Conservation (phyloP, 1,140 invertebrate genomes). For the Gonioctena quinquepunctata region DNA sequence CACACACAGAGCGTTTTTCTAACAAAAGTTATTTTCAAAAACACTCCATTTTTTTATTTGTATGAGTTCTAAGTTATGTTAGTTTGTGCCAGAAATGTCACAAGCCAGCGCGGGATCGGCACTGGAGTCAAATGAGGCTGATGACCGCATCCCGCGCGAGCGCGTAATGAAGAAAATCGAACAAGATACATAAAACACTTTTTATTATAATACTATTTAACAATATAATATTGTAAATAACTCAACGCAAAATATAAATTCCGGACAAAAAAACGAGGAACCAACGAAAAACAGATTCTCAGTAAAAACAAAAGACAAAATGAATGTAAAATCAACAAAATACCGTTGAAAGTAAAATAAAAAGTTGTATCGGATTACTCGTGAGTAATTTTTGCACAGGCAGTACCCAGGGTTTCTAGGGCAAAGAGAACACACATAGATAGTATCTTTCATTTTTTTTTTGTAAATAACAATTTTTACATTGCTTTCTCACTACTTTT, state of each 20-base stretch:
- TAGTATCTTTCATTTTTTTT: not conserved
- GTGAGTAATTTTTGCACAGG: too few species aligned
- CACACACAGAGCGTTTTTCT: too few species aligned
- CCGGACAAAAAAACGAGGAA: too few species aligned
- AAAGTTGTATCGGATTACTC: too few species aligned
- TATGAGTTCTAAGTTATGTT: not conserved
- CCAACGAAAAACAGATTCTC: not conserved
- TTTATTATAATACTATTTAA: not conserved
- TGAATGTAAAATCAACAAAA: too few species aligned
- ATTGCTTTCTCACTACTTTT: constrained; percentile 2
- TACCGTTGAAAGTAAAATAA: too few species aligned
- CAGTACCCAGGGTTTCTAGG: too few species aligned
- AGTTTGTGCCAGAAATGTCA: not conserved
- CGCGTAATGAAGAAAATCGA: not conserved
- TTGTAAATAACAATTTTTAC: constrained; percentile 5
- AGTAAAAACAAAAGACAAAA: too few species aligned
- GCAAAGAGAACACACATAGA: too few species aligned
- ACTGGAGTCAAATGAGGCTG: not conserved
- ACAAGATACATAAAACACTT: not conserved
- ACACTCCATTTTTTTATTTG: not conserved
- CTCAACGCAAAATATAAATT: too few species aligned
- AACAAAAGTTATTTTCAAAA: too few species aligned
- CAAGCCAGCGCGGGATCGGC: too few species aligned
- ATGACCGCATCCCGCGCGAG: not conserved
- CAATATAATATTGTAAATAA: not conserved